A percentile compares a stretch with the other conserved stretches of the same genome.
Evolutionary conservation across 1,140 invertebrate species (phyloP).

Genomic region (Colletes latitarsis): DNA sequence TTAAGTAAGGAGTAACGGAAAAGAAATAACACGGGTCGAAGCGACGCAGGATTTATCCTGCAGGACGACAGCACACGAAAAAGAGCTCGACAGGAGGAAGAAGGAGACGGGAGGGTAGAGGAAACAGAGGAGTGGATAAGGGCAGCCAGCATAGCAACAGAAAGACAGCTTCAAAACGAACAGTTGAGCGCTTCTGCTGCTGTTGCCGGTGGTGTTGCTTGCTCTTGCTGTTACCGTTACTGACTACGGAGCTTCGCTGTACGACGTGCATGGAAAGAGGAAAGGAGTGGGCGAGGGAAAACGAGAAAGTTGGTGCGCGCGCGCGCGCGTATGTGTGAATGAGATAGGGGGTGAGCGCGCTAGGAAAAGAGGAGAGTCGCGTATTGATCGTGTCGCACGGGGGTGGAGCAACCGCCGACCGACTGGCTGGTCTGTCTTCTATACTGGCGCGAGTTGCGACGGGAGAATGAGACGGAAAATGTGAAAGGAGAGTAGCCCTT

Average conservation of each 20-base stretch:
- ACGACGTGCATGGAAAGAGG: slow-evolving; percentile 40
- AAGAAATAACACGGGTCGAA: slow-evolving; percentile 23
- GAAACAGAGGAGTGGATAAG: slow-evolving; percentile 58
- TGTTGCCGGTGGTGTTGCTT: slow-evolving; percentile 60
- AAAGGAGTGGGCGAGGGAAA: slow-evolving; percentile 35
- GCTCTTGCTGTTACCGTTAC: slow-evolving; percentile 58
- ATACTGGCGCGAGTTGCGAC: slow-evolving; percentile 63
- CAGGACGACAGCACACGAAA: slow-evolving; percentile 66
- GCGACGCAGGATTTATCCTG: slow-evolving; percentile 65
- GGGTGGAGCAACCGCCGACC: slow-evolving; percentile 77
- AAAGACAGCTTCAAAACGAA: slow-evolving; percentile 77
- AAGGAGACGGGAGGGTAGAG: slow-evolving; percentile 46
- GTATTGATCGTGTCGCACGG: slow-evolving; percentile 80
- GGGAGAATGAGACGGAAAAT: slow-evolving; percentile 51
- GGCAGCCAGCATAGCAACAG: slow-evolving; percentile 79
- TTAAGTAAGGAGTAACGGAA: neutral
- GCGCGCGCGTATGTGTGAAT: slow-evolving; percentile 19
- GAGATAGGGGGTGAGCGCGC: slow-evolving; percentile 46
- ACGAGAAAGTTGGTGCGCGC: slow-evolving; percentile 45
- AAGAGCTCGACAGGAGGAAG: slow-evolving; percentile 36
- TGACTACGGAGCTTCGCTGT: slow-evolving; percentile 55
- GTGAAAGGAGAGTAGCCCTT: slow-evolving; percentile 29
- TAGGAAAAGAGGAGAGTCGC: slow-evolving; percentile 66
- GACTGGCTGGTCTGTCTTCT: slow-evolving; percentile 74
- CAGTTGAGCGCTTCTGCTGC: slow-evolving; percentile 64